phyloP scores from a whole-genome alignment of 37 sponge, comb jelly and placozoan genomes.

The Corticium candelabrum region DNA sequence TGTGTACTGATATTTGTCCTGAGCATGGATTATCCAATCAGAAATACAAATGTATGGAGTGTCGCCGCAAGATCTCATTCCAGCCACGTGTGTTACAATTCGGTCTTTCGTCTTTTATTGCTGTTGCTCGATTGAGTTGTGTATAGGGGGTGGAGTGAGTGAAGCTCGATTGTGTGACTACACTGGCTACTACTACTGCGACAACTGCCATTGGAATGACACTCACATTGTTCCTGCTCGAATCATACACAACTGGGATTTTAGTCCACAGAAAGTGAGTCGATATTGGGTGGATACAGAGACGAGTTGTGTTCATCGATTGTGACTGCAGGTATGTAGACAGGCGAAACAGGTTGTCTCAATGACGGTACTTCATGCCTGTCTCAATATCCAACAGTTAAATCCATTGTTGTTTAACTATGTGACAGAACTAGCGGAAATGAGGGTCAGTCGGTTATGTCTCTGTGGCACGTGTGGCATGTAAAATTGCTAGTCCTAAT shows the following conservation, averaged over 20 bases:
- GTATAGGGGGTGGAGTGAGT: slow-evolving; percentile 7
- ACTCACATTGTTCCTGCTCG: slow-evolving; percentile 70
- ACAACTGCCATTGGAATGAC: slow-evolving; percentile 69
- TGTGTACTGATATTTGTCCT: slow-evolving; percentile 60
- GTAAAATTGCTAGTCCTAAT: not conserved
- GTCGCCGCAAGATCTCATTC: slow-evolving; percentile 23
- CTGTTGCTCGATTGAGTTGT: not conserved
- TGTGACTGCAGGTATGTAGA: slow-evolving; percentile 15
- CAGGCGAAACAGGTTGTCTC: not conserved
- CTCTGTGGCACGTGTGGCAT: not conserved
- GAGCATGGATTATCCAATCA: slow-evolving; percentile 74
- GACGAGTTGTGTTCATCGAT: slow-evolving; percentile 77
- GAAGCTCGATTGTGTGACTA: slow-evolving; percentile 81
- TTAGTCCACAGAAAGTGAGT: slow-evolving; percentile 40
- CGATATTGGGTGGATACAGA: too few relatives aligned
- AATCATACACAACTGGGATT: slow-evolving; percentile 99
- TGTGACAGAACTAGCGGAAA: not conserved
- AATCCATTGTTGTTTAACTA: not conserved
- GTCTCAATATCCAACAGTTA: not conserved
- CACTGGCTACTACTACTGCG: slow-evolving; percentile 77
- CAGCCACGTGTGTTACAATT: not conserved
- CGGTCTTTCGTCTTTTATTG: not conserved
- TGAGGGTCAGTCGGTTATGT: not conserved
- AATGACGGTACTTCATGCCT: not conserved
- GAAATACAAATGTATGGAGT: slow-evolving; percentile 76